Evolutionary conservation across 2,797 vertebrate genomes (phyloP), one percentile per base, ranked within the genome.

Genomic region (Acanthurus tractus): DNA sequence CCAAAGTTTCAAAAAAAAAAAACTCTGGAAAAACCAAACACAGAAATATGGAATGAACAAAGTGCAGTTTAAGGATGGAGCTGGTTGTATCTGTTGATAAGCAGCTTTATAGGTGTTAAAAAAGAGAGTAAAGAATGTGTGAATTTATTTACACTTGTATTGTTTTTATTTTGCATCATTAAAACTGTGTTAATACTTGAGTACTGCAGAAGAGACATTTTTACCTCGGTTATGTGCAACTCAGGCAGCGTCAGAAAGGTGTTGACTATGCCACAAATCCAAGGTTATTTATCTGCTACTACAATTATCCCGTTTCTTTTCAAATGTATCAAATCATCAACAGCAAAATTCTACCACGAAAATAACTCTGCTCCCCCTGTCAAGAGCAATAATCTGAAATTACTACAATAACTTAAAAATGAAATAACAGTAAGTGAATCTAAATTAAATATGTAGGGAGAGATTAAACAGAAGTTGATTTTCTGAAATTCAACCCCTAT

Each of bases 1-100:
- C 87, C 72, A 76, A 57, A 84, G 67, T 81, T 20, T 87, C 77
- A 68, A 79, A 86, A 78, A 82, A 53, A 72, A 13, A 62, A 2
- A 5, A 29, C 40, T 25, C 20, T 25, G 52, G 52, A 63, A 69
- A 70, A 61, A 22, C 46, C 54, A 72, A 44, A 64, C 3, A 40
- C 53, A 79, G 36, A 71, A 54, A 74, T 34, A 70, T 44, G 6
- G 53, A 62, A 78, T 62, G 54, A 74, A 57, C 44, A 64, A 52
- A 20, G 15, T 50, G 52, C 20, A 62, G 4, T 8, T 59, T 6
- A 78, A 62, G 17, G 70, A 63, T 49, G 50, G 8, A 74, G 66
- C 10, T 15, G 45, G 49, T 63, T 73, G 46, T 64, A 46, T 70
- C 44, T 69, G 10, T 17, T 73, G 45, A 50, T 56, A 58, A 74